Evolutionary conservation across 1,140 invertebrate species (phyloP).

Genomic region (Euwallacea fornicatus): DNA sequence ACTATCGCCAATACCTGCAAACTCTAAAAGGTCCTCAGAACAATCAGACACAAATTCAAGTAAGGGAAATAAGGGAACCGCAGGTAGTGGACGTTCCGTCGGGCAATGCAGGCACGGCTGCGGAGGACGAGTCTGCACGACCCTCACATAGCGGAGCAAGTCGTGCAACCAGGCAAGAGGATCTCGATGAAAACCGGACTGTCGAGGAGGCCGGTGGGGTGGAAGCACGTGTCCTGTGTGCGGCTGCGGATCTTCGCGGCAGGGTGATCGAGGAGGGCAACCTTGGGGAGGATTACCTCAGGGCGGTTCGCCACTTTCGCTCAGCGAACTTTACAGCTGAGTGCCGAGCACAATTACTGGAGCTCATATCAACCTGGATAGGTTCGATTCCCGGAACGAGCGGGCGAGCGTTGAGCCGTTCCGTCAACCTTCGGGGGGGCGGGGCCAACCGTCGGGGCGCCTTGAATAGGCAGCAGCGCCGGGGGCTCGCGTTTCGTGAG

Average conservation of each 20-base stretch:
- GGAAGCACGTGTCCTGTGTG: too few relatives aligned
- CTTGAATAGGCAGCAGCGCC: background rate
- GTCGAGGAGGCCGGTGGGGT: background rate
- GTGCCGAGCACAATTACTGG: background rate
- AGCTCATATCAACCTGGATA: background rate
- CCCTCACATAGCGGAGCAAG: background rate
- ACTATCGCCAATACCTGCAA: background rate
- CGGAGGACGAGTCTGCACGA: background rate
- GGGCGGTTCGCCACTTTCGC: too few relatives aligned
- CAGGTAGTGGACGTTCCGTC: background rate
- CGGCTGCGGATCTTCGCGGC: too few relatives aligned
- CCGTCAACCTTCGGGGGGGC: background rate
- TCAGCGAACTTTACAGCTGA: background rate
- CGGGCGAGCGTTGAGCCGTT: background rate
- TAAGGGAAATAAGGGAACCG: background rate
- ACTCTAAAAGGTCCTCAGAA: background rate
- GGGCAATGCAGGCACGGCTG: background rate
- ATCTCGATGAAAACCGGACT: background rate
- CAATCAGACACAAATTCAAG: too few relatives aligned
- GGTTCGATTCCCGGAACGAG: background rate
- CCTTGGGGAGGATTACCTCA: too few relatives aligned
- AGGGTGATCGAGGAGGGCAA: too few relatives aligned
- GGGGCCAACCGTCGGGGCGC: background rate
- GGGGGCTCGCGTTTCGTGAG: background rate
- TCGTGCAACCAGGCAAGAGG: background rate